Evolutionary conservation across 2,888 invertebrate genomes (phyloP).

Genomic region (Druceiella hillmani): DNA sequence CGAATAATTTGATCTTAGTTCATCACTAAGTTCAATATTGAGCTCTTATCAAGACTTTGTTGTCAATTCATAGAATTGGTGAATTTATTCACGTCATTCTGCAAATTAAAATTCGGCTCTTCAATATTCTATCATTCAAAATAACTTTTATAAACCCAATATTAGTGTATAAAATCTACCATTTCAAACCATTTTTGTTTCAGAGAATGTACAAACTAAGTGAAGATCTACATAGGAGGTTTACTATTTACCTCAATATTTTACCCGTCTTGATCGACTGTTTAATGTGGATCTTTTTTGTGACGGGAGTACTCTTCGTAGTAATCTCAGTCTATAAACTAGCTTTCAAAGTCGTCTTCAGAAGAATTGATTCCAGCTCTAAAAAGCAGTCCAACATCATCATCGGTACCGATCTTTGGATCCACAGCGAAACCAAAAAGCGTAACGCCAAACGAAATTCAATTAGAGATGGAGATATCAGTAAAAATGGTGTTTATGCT

Average conservation of each 20-base stretch:
- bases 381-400: constrained; percentile 29
- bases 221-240: constrained; percentile 53
- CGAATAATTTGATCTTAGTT: too few relatives aligned
- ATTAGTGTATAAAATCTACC: neutral
- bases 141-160: neutral
- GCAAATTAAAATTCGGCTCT: too few relatives aligned
- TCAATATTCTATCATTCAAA: too few relatives aligned
- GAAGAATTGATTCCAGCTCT: constrained; percentile 29
- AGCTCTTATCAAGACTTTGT: too few relatives aligned
- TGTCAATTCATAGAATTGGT: too few relatives aligned
- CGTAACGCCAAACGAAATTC: constrained; percentile 22
- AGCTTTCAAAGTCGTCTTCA: constrained; percentile 45
- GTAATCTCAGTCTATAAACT: constrained; percentile 44
- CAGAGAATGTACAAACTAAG: constrained; percentile 70
- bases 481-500: constrained; percentile 30
- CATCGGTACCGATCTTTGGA: constrained; percentile 30
- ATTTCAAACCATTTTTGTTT: constrained; percentile 21
- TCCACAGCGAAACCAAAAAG: constrained; percentile 26
- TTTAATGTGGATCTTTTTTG: constrained; percentile 50
- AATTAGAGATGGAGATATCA: constrained; percentile 24
- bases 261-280: constrained; percentile 58
- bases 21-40: too few relatives aligned
- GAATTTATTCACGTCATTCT: too few relatives aligned
- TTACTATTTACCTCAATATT: constrained; percentile 67
- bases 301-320: constrained; percentile 47